phyloP scores from a whole-genome alignment of 2,888 invertebrate genomes.

The Cylloceria caligata region DNA sequence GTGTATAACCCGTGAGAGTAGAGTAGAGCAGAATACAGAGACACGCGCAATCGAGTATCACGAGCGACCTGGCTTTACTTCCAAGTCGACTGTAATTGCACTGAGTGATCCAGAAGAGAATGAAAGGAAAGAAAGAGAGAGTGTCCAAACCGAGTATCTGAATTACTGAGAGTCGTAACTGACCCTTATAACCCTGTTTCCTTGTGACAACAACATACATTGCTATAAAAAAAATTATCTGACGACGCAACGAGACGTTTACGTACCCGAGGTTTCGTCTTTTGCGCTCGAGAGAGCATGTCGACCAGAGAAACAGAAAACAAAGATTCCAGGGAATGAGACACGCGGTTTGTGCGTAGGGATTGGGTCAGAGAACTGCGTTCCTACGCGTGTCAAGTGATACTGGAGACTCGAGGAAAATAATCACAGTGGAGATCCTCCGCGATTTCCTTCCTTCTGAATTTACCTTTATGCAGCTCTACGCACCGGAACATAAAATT shows the following conservation, averaged over 20 bases:
- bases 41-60: constrained; percentile 58
- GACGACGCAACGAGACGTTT: constrained; percentile 19
- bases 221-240: background rate
- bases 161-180: background rate
- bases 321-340: constrained; percentile 25
- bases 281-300: constrained; percentile 59
- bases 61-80: constrained; percentile 63
- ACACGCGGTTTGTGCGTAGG: constrained; percentile 5
- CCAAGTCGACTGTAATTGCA: constrained; percentile 65
- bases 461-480: constrained; percentile 58
- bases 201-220: background rate
- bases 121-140: constrained; percentile 54
- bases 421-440: constrained; percentile 44
- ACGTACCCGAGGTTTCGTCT: constrained; percentile 14
- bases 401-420: constrained; percentile 47
- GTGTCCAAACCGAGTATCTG: constrained; percentile 9
- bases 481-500: constrained; percentile 51
- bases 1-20: constrained; percentile 30
- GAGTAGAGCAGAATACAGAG: constrained; percentile 6
- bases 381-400: constrained; percentile 64
- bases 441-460: background rate
- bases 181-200: background rate
- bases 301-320: constrained; percentile 51
- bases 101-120: constrained; percentile 50
- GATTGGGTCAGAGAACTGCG: constrained; percentile 39